A percentile compares a stretch with the other conserved stretches of the same genome.
Conservation (phyloP, 2,888 invertebrate genomes). For the Noctuana brunneofusca region DNA sequence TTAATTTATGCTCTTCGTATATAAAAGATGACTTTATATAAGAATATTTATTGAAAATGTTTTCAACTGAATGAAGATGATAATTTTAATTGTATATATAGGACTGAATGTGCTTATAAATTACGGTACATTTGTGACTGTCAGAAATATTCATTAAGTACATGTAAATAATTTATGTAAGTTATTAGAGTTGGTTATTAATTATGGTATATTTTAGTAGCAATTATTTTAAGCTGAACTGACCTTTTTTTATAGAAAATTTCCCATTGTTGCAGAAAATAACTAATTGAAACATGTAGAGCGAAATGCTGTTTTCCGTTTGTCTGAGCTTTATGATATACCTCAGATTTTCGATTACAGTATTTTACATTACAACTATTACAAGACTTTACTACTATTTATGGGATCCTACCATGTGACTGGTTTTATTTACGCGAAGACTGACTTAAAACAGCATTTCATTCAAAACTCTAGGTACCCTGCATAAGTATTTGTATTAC, state of each 20-base stretch:
- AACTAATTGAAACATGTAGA: background rate
- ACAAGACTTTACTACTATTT: constrained; percentile 16
- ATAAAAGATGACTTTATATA: constrained; percentile 17
- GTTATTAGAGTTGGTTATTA: constrained; percentile 64
- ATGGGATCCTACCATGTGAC: constrained; percentile 35
- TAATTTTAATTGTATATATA: constrained; percentile 64
- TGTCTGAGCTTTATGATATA: constrained; percentile 31
- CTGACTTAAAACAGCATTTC: constrained; percentile 43
- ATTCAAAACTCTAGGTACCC: constrained; percentile 22
- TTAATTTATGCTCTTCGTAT: constrained; percentile 17
- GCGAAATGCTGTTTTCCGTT: constrained; percentile 45
- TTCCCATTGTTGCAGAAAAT: constrained; percentile 24
- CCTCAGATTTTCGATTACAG: constrained; percentile 36
- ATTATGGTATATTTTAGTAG: constrained; percentile 61
- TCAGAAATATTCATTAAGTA: constrained; percentile 55
- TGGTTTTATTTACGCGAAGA: constrained; percentile 40
- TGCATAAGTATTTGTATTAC: background rate
- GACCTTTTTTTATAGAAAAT: constrained; percentile 47
- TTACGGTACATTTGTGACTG: constrained; percentile 68
- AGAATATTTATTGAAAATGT: constrained; percentile 30
- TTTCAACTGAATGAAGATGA: constrained; percentile 44
- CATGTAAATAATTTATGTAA: constrained; percentile 78
- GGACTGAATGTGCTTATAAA: constrained; percentile 66
- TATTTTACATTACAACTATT: constrained; percentile 35
- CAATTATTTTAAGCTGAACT: constrained; percentile 61